phyloP scores from a whole-genome alignment of 2,797 vertebrate genomes.

The Sphenodon punctatus region DNA sequence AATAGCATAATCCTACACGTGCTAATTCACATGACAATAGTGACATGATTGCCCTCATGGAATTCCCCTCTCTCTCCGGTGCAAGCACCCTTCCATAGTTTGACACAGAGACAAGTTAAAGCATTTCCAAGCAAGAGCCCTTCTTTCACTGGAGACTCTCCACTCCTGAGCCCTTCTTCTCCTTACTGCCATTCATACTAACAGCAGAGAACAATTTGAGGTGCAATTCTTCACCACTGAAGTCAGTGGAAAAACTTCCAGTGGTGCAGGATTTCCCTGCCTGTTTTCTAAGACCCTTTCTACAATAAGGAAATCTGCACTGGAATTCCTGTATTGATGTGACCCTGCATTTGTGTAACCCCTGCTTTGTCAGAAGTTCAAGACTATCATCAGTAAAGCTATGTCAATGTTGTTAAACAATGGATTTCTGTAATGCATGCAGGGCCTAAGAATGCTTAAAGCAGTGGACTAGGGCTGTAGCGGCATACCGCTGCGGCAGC shows the following conservation, averaged over 20 bases:
- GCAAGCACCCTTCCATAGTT: neutral
- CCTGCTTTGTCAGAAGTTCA: neutral
- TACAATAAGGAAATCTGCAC: neutral
- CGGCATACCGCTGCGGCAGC: no score
- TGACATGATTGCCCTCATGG: no score
- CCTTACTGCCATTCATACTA: no score
- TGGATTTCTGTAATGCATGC: neutral
- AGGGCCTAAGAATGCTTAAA: neutral
- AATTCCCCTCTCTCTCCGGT: no score
- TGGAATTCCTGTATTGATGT: neutral
- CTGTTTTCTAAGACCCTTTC: neutral
- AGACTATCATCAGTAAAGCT: neutral
- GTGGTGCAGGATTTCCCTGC: no score
- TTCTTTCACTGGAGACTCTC: neutral
- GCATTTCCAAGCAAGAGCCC: neutral
- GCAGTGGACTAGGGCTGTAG: no score
- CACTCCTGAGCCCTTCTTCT: neutral
- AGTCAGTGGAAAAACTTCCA: no score
- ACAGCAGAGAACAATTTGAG: neutral
- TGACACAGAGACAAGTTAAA: no score
- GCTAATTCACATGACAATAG: no score
- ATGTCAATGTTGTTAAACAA: neutral
- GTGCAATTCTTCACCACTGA: no score
- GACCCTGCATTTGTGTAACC: neutral
- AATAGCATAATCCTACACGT: no score